phyloP scores from a whole-genome alignment of 2,888 invertebrate species.

The Achlya flavicornis region DNA sequence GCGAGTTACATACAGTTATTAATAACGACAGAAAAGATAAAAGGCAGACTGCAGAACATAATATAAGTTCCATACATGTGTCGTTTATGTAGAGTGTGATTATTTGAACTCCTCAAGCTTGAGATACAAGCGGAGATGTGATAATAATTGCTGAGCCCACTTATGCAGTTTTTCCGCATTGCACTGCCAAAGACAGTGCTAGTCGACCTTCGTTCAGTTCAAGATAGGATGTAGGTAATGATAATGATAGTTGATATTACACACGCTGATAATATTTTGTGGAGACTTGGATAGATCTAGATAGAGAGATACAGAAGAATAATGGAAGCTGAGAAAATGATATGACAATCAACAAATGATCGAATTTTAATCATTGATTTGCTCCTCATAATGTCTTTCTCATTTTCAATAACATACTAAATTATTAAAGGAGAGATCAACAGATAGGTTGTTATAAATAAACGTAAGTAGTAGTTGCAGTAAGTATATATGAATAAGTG shows the following conservation, averaged over 20 bases:
- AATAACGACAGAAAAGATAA: background rate
- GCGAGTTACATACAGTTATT: background rate
- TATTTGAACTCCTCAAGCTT: conserved; percentile 10
- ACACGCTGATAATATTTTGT: conserved; percentile 1
- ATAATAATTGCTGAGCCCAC: conserved; percentile 21
- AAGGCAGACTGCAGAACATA: background rate
- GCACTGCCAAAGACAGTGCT: conserved; percentile 16
- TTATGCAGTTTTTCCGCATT: conserved; percentile 27
- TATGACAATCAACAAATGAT: too few relatives aligned
- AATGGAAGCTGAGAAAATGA: too few relatives aligned
- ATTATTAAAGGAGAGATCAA: too few relatives aligned
- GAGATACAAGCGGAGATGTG: conserved; percentile 19
- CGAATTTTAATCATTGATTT: too few relatives aligned
- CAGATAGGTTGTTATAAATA: too few relatives aligned
- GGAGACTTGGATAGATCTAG: background rate
- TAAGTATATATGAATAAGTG: too few relatives aligned
- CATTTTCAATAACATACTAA: too few relatives aligned
- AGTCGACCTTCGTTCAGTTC: conserved; percentile 28
- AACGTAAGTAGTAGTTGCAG: too few relatives aligned
- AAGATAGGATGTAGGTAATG: conserved; percentile 25
- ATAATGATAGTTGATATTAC: background rate
- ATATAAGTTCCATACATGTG: background rate
- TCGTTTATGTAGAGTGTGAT: background rate
- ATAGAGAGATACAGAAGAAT: too few relatives aligned
- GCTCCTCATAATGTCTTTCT: too few relatives aligned